Percentiles rank a stretch among this genome's conserved stretches.
These are phyloP conservation scores for Danaus plexippus DNA, from an alignment of 1,140 invertebrate species.

Conservation along the genomic window DNA sequence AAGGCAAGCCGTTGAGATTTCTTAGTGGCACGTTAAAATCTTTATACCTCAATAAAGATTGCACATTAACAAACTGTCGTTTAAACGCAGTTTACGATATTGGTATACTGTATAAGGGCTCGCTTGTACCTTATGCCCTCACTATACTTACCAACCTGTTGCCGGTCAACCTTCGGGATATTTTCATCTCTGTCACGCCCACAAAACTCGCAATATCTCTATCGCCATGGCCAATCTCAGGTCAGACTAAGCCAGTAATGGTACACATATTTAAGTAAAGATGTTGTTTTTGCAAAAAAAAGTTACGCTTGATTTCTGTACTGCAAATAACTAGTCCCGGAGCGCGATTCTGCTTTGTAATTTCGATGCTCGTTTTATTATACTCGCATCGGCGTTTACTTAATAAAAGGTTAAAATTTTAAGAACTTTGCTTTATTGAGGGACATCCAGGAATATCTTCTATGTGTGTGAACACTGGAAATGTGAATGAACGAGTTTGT, in stretches of 20 bases:
- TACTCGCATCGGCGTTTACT: too few relatives aligned
- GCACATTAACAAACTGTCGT: not conserved
- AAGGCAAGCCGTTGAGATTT: too few relatives aligned
- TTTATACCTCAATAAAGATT: too few relatives aligned
- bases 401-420: too few relatives aligned
- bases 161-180: conserved; percentile 57
- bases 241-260: conserved; percentile 65
- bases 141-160: conserved; percentile 68
- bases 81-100: conserved; percentile 11
- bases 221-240: conserved; percentile 45
- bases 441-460: conserved; percentile 48
- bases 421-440: too few relatives aligned
- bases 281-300: conserved; percentile 56
- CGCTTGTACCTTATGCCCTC: conserved; percentile 51
- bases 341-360: conserved; percentile 8
- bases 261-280: conserved; percentile 70
- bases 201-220: conserved; percentile 18
- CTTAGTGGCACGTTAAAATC: too few relatives aligned
- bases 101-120: conserved; percentile 14
- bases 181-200: conserved; percentile 32
- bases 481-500: conserved; percentile 3
- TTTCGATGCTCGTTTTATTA: not conserved
- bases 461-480: conserved; percentile 49
- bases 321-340: conserved; percentile 20
- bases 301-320: conserved; percentile 37